Base-by-base conservation (phyloP, 2,888 invertebrate species). In the Troides aeacus region DNA sequence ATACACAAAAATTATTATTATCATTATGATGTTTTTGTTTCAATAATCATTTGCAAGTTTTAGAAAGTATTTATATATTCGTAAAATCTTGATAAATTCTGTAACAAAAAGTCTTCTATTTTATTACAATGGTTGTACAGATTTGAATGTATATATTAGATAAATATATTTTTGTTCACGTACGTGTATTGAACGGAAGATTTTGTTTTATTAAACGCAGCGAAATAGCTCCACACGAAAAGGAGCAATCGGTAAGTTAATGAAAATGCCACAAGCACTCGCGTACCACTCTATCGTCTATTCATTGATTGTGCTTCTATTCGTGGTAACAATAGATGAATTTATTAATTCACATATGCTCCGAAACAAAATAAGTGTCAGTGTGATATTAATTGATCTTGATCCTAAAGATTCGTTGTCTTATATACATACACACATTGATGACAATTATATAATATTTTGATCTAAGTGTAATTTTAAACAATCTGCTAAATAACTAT, bases 291-390 rank as follows among this genome's bases (percentile, higher is more conserved):
- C 66, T 62, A 68, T 62, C 56, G 57, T 68, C 62, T 68, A 68
- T 68, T 68, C 68, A 68, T 68, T 58, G 68, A 62, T 68, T 58
- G 68, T 62, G 57, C 23, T 23, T 57, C 62, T 58, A 68, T 62
- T 58, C 57, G 58, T 46, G 62, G 57, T 39, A 62, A 68, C 58
- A 57, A 67, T 56, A 56, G 63, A 57, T 42, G 42, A 46, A 24
- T 24, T 62, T 62, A 62, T 58, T 67, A 62, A 62, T 67, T 67
- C 62, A 62, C 42, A 57, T 30, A 17, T 42, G 39, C 62, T 56
- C 39, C 36, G 56, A 56, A 62, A 24, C 23, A 39, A 42, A 62
- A 58, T 23, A 58, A 23, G 23, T 58, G 10, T 58, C 23, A 23
- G 7, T 4, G n/a, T 53, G 6, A 53, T 53, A 53, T 53, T 53